Conservation (phyloP, 1,140 invertebrate genomes). For the Sipha flava region DNA sequence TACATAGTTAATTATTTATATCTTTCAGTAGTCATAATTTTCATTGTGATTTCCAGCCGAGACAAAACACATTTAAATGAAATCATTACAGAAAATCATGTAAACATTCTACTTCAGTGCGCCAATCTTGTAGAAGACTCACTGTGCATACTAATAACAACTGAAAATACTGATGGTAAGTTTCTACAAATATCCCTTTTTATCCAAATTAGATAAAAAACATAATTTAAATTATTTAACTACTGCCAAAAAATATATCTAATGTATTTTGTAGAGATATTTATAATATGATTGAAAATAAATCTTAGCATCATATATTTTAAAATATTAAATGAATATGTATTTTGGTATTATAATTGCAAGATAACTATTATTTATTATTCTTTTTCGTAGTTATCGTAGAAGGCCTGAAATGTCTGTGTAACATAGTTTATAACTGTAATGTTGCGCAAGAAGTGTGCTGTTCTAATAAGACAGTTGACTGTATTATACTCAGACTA, state of each 20-base stretch:
- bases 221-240: not conserved
- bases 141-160: not conserved
- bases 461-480: constrained; percentile 60
- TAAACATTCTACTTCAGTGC: constrained; percentile 55
- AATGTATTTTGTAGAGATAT: not conserved
- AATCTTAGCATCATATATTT: no score
- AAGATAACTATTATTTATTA: not conserved
- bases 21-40: not conserved
- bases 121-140: constrained; percentile 47
- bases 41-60: constrained; percentile 49
- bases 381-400: constrained; percentile 50
- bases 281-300: no score
- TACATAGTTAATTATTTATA: no score
- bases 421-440: constrained; percentile 82
- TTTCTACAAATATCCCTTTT: not conserved
- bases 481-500: constrained; percentile 66
- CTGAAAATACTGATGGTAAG: constrained; percentile 17
- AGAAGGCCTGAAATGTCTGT: constrained; percentile 80
- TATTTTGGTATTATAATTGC: no score
- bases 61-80: constrained; percentile 65
- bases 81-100: constrained; percentile 57
- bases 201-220: not conserved
- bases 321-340: no score
- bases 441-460: constrained; percentile 58
- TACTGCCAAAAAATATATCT: not conserved